A percentile compares a stretch with the other conserved stretches of the same genome.
Conservation (phyloP, 2,797 vertebrate species). For the Fistularia commersonii region DNA sequence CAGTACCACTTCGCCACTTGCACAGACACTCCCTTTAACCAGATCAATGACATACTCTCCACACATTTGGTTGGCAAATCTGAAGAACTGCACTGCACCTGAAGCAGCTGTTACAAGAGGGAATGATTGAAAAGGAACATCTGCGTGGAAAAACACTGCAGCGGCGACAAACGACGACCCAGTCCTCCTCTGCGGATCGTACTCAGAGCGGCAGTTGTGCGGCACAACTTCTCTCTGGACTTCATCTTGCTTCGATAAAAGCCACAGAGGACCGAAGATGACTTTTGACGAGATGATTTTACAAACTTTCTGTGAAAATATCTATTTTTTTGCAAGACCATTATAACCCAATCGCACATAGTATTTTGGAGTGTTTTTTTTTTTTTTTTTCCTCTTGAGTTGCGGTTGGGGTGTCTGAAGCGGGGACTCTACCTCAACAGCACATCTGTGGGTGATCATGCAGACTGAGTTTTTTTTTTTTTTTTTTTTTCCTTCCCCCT, state of each 20-base stretch:
- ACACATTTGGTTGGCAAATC: conserved; percentile 57
- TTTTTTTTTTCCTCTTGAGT: conserved; percentile 53
- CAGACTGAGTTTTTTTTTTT: conserved; percentile 77
- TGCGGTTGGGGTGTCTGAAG: conserved; percentile 77
- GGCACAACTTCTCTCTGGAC: conserved; percentile 73
- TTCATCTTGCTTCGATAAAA: conserved; percentile 66
- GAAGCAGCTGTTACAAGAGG: conserved; percentile 63
- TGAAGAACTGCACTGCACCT: conserved; percentile 56
- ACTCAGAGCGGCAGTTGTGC: conserved; percentile 67
- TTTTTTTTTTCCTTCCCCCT: conserved; percentile 43
- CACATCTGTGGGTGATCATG: conserved; percentile 83
- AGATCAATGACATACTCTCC: conserved; percentile 27
- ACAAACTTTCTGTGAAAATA: conserved; percentile 72
- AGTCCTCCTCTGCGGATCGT: conserved; percentile 67
- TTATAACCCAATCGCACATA: conserved; percentile 76
- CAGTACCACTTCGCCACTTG: conserved; percentile 28
- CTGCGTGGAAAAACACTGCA: conserved; percentile 57
- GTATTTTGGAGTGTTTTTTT: conserved; percentile 46
- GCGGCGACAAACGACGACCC: conserved; percentile 45
- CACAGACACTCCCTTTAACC: conserved; percentile 41
- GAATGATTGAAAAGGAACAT: conserved; percentile 56
- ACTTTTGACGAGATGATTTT: conserved; percentile 66
- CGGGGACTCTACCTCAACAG: conserved; percentile 86
- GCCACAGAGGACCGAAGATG: conserved; percentile 64
- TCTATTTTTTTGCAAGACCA: conserved; percentile 69